Percentiles rank a stretch among this genome's conserved stretches.
phyloP scores from a whole-genome alignment of 2,888 invertebrate species.

The Coelinius sp. region DNA sequence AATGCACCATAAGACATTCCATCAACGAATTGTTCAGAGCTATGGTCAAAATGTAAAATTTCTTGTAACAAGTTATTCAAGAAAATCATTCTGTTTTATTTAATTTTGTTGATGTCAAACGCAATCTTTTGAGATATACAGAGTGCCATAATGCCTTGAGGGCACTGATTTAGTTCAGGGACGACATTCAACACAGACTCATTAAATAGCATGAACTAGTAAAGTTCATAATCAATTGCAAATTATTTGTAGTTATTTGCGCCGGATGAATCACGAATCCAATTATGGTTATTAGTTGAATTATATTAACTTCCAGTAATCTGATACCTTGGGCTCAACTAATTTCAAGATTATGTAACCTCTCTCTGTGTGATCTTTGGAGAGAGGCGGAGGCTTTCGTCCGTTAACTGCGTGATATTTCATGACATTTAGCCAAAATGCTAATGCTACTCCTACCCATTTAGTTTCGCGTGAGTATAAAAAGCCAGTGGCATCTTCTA shows the following conservation, averaged over 20 bases:
- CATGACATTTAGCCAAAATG: slow-evolving; percentile 30
- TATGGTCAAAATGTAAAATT: too few species aligned
- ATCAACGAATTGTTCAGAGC: too few species aligned
- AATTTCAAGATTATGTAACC: slow-evolving; percentile 1
- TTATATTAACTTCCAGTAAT: background rate
- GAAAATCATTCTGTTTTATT: too few species aligned
- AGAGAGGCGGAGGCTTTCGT: slow-evolving; percentile 8
- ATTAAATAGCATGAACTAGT: background rate
- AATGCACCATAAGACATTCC: too few species aligned
- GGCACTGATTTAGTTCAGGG: background rate
- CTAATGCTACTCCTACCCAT: slow-evolving; percentile 18
- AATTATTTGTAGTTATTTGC: background rate
- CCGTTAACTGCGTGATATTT: slow-evolving; percentile 28
- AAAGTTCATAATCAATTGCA: background rate
- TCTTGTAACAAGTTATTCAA: too few species aligned
- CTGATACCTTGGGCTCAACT: background rate
- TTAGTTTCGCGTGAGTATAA: slow-evolving; percentile 33
- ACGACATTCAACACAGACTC: background rate
- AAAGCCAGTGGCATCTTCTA: slow-evolving; percentile 22
- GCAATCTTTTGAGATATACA: too few species aligned
- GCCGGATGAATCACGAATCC: background rate
- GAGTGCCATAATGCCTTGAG: background rate
- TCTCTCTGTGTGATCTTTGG: slow-evolving; percentile 2
- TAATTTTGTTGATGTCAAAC: too few species aligned
- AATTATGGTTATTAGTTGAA: background rate